phyloP scores from a whole-genome alignment of 2,113 vertebrate species.

The Mesocricetus auratus region DNA sequence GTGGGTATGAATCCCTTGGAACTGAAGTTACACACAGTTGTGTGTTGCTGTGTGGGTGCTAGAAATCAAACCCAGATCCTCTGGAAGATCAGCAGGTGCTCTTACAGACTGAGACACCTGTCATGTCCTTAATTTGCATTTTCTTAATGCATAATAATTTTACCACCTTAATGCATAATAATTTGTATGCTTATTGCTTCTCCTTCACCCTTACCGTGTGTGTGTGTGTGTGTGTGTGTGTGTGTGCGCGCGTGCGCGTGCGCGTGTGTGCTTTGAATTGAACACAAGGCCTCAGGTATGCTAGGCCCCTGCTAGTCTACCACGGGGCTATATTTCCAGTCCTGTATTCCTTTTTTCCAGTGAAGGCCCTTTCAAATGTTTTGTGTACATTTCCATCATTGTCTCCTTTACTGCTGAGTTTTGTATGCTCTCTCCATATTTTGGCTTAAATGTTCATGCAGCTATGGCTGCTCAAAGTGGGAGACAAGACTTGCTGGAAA shows the following conservation, averaged over 20 bases:
- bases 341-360: not conserved
- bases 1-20: no score
- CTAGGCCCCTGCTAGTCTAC: not conserved
- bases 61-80: not conserved
- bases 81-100: not conserved
- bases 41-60: not conserved
- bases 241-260: not conserved
- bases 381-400: not conserved
- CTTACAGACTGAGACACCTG: not conserved
- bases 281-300: not conserved
- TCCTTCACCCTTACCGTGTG: not conserved
- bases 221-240: not conserved
- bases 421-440: not conserved
- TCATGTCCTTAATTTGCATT: not conserved
- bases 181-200: not conserved
- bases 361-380: constrained; percentile 1
- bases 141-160: not conserved
- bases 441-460: not conserved
- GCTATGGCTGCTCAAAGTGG: not conserved
- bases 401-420: not conserved
- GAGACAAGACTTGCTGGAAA: not conserved
- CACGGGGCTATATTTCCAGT: not conserved
- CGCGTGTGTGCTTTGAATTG: no score
- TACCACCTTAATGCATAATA: no score
- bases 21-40: not conserved